phyloP scores from a whole-genome alignment of 2,888 invertebrate species.

The Ferdinandea cuprea region DNA sequence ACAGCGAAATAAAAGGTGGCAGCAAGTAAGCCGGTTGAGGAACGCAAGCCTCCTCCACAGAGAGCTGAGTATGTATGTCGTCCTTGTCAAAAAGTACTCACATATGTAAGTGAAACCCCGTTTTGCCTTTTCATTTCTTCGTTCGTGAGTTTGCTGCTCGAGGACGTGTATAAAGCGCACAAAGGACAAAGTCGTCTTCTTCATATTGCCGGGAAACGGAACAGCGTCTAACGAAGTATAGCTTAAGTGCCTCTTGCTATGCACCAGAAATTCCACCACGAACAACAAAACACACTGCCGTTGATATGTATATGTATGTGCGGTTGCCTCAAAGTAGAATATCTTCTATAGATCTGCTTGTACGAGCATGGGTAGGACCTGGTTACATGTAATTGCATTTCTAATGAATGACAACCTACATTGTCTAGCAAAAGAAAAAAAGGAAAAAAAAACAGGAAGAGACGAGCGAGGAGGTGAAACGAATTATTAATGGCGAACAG shows the following conservation, averaged over 20 bases:
- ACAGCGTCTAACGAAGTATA: slow-evolving; percentile 63
- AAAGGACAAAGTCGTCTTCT: slow-evolving; percentile 58
- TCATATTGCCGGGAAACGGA: slow-evolving; percentile 36
- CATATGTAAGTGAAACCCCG: slow-evolving; percentile 29
- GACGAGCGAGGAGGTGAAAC: background rate
- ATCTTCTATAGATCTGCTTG: slow-evolving; percentile 17
- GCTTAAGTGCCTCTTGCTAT: slow-evolving; percentile 60
- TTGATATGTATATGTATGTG: background rate
- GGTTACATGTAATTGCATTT: slow-evolving; percentile 65
- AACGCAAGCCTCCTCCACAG: slow-evolving; percentile 3
- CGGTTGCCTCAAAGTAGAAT: slow-evolving; percentile 25
- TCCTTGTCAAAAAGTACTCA: slow-evolving; percentile 46
- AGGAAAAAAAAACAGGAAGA: too few species aligned
- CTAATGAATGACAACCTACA: slow-evolving; percentile 65
- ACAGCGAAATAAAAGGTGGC: background rate
- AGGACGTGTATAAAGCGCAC: slow-evolving; percentile 52
- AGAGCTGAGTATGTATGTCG: slow-evolving; percentile 4
- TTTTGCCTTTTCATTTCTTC: slow-evolving; percentile 43
- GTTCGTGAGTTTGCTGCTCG: slow-evolving; percentile 37
- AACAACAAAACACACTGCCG: background rate
- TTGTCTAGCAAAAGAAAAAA: slow-evolving; percentile 37
- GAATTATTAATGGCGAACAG: slow-evolving; percentile 51
- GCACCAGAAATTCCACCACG: slow-evolving; percentile 34
- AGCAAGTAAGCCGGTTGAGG: slow-evolving; percentile 7
- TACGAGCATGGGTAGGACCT: slow-evolving; percentile 27